phyloP scores from a whole-genome alignment of 1,140 invertebrate genomes.

The Calycopis cecrops region DNA sequence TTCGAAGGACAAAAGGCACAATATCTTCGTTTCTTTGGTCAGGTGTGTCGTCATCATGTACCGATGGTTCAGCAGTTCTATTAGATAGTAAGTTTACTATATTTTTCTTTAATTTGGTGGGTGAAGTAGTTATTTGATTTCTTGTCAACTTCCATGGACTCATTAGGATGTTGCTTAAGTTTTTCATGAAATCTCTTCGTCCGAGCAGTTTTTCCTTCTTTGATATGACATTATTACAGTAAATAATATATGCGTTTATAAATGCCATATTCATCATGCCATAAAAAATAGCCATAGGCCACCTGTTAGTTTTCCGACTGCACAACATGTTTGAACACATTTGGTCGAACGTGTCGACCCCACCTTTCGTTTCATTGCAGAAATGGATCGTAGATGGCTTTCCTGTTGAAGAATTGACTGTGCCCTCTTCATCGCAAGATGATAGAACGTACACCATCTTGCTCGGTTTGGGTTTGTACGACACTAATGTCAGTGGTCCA shows the following conservation, averaged over 20 bases:
- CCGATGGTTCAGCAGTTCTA: not conserved
- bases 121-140: slow-evolving; percentile 11
- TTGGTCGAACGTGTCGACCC: slow-evolving; percentile 58
- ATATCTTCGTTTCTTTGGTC: slow-evolving; percentile 28
- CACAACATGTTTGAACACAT: slow-evolving; percentile 46
- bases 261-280: slow-evolving; percentile 25
- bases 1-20: slow-evolving; percentile 28
- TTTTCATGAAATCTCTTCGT: slow-evolving; percentile 13
- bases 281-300: slow-evolving; percentile 41
- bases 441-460: slow-evolving; percentile 52
- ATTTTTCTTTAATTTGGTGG: slow-evolving; percentile 20
- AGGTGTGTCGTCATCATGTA: slow-evolving; percentile 14
- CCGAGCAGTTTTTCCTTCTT: slow-evolving; percentile 24
- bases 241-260: slow-evolving; percentile 26
- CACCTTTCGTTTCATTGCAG: slow-evolving; percentile 20
- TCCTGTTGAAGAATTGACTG: slow-evolving; percentile 23
- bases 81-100: slow-evolving; percentile 16
- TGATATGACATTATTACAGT: slow-evolving; percentile 22
- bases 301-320: slow-evolving; percentile 40
- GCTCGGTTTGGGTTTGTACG: slow-evolving; percentile 33
- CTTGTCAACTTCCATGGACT: slow-evolving; percentile 20
- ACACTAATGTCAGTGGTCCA: slow-evolving; percentile 14
- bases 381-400: slow-evolving; percentile 38
- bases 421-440: slow-evolving; percentile 28
- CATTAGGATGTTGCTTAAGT: slow-evolving; percentile 17